phyloP scores from a whole-genome alignment of 2,888 invertebrate species.

The Tyria jacobaeae region DNA sequence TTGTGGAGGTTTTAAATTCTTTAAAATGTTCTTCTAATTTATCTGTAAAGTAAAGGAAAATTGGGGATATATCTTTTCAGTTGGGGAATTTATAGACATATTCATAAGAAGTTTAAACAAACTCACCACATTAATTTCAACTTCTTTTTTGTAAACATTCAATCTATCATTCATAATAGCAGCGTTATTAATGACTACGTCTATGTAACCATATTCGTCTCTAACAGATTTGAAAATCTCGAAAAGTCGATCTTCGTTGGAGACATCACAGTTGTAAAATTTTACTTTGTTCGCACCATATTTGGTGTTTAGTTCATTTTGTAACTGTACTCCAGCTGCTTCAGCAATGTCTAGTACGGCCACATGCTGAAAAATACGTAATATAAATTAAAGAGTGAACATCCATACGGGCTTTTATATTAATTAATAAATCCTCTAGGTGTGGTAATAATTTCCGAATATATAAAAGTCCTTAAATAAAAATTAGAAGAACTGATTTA shows the following conservation, averaged over 20 bases:
- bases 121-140: constrained; percentile 60
- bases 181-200: constrained; percentile 64
- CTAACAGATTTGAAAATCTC: constrained; percentile 37
- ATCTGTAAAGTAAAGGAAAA: no score
- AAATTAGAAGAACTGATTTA: no score
- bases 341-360: constrained; percentile 59
- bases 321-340: constrained; percentile 48
- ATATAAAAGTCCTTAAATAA: no score
- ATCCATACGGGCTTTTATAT: no score
- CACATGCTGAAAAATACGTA: constrained; percentile 44
- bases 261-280: constrained; percentile 63
- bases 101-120: not conserved
- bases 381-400: not conserved
- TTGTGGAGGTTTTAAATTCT: no score
- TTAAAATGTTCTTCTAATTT: no score
- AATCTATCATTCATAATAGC: constrained; percentile 55
- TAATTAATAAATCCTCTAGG: no score
- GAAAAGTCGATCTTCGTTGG: constrained; percentile 49
- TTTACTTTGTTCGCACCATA: constrained; percentile 54
- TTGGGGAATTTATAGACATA: no score
- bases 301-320: constrained; percentile 56
- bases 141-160: constrained; percentile 39
- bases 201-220: constrained; percentile 49
- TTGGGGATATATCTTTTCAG: no score
- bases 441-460: no score